A percentile compares a stretch with the other conserved stretches of the same genome.
phyloP scores from a whole-genome alignment of 2,113 vertebrate species.

The Chloropsis cyanopogon region DNA sequence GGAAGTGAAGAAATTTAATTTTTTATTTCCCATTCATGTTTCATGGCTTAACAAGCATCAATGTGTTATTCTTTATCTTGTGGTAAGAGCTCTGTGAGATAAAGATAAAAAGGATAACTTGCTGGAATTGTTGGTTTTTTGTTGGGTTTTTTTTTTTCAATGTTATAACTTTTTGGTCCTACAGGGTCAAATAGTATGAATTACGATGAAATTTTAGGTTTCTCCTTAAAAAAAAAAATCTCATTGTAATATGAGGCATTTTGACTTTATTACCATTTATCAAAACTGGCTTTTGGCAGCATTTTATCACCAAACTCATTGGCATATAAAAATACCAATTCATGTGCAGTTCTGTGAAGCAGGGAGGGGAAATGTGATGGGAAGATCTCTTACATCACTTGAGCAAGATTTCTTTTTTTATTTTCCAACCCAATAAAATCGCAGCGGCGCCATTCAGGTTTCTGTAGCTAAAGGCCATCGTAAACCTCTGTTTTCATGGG shows the following conservation, averaged over 20 bases:
- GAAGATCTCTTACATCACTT: slow-evolving; percentile 64
- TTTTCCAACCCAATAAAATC: slow-evolving; percentile 66
- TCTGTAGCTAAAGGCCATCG: slow-evolving; percentile 66
- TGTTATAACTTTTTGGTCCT: background rate
- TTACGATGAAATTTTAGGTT: slow-evolving; percentile 8
- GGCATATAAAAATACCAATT: slow-evolving; percentile 55
- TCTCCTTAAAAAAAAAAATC: background rate
- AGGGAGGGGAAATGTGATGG: slow-evolving; percentile 58
- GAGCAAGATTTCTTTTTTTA: background rate
- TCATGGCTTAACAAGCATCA: slow-evolving; percentile 22
- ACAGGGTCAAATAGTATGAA: slow-evolving; percentile 45
- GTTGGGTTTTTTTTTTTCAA: background rate
- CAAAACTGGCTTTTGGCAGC: slow-evolving; percentile 68
- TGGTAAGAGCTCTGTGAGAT: slow-evolving; percentile 5
- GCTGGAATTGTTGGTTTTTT: background rate
- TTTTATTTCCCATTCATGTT: slow-evolving; percentile 38
- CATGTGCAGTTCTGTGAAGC: slow-evolving; percentile 4
- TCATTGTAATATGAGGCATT: slow-evolving; percentile 30
- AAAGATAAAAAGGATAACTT: background rate
- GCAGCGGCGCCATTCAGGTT: slow-evolving; percentile 47
- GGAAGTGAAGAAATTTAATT: background rate
- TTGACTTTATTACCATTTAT: slow-evolving; percentile 64
- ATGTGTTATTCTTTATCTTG: background rate
- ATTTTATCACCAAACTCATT: slow-evolving; percentile 48
- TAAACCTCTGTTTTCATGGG: slow-evolving; percentile 64